Conservation (phyloP, 2,113 vertebrate genomes). For the Hirundichthys speculiger region DNA sequence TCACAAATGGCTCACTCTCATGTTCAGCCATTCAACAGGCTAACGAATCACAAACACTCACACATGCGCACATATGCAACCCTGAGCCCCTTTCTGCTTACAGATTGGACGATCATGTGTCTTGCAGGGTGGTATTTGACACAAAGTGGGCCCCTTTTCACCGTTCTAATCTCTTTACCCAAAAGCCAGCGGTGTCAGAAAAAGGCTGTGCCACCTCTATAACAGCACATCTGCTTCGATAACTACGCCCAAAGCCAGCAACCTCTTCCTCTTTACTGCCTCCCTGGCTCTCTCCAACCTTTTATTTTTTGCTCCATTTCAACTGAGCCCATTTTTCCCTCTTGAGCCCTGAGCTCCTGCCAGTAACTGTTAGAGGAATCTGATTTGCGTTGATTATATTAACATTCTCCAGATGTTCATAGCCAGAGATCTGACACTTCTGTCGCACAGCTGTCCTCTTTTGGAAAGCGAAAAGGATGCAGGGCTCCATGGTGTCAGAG, state of each 20-base stretch:
- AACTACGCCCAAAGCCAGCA: conserved; percentile 33
- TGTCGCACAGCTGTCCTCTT: conserved; percentile 46
- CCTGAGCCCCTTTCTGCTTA: conserved; percentile 29
- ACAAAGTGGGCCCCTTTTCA: conserved; percentile 45
- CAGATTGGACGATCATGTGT: conserved; percentile 34
- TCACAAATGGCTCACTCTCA: conserved; percentile 72
- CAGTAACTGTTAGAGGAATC: conserved; percentile 54
- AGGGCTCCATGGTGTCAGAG: conserved; percentile 22
- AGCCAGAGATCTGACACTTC: conserved; percentile 61
- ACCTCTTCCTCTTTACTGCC: conserved; percentile 13
- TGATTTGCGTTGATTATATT: conserved; percentile 69
- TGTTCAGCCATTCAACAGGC: conserved; percentile 45
- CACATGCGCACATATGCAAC: conserved; percentile 27
- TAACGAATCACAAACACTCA: conserved; percentile 42
- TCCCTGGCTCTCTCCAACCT: conserved; percentile 2
- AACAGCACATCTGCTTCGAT: conserved; percentile 32
- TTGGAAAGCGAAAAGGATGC: conserved; percentile 18
- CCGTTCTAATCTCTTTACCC: conserved; percentile 27
- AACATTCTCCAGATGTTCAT: conserved; percentile 75
- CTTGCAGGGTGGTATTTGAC: conserved; percentile 28
- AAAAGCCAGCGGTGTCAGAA: conserved; percentile 8
- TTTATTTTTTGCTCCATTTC: conserved; percentile 32
- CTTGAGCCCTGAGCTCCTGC: conserved; percentile 50
- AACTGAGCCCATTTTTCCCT: conserved; percentile 25
- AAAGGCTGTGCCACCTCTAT: conserved; percentile 28